These are phyloP conservation scores for Periplaneta americana DNA, from an alignment of 1,140 invertebrate genomes.

Conservation along the genomic window DNA sequence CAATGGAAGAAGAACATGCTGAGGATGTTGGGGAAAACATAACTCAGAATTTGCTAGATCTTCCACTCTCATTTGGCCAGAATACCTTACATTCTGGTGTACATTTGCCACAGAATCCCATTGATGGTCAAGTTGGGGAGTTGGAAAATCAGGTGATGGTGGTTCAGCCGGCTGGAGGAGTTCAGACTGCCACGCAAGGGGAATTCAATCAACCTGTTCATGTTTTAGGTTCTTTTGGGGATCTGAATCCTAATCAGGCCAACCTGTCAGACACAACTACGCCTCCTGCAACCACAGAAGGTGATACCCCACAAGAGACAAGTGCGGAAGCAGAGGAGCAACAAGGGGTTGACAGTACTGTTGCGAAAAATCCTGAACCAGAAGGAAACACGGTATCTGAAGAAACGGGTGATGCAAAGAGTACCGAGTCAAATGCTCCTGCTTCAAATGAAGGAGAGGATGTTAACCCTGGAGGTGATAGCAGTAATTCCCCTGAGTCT, in stretches of 20 bases:
- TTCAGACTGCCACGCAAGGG: background rate
- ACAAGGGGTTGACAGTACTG: background rate
- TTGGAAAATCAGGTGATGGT: background rate
- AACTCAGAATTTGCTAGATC: background rate
- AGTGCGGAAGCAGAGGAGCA: conserved; percentile 27
- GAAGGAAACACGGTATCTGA: background rate
- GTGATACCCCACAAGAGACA: conserved; percentile 27
- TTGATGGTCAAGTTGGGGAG: background rate
- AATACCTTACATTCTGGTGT: background rate
- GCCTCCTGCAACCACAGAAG: conserved; percentile 26
- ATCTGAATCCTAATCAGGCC: background rate
- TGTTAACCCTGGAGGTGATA: background rate
- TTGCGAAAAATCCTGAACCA: background rate
- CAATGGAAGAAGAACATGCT: conserved; percentile 11
- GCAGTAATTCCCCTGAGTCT: background rate
- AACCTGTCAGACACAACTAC: background rate
- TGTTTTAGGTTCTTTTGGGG: background rate
- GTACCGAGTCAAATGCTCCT: background rate
- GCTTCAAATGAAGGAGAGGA: background rate
- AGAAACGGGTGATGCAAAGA: background rate
- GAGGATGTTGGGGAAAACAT: conserved; percentile 17
- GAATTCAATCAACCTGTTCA: background rate
- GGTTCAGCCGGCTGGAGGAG: background rate
- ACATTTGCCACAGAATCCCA: background rate
- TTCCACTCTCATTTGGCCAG: background rate